Evolutionary conservation across 2,797 vertebrate genomes (phyloP).

Genomic region (Acanthurus tractus): DNA sequence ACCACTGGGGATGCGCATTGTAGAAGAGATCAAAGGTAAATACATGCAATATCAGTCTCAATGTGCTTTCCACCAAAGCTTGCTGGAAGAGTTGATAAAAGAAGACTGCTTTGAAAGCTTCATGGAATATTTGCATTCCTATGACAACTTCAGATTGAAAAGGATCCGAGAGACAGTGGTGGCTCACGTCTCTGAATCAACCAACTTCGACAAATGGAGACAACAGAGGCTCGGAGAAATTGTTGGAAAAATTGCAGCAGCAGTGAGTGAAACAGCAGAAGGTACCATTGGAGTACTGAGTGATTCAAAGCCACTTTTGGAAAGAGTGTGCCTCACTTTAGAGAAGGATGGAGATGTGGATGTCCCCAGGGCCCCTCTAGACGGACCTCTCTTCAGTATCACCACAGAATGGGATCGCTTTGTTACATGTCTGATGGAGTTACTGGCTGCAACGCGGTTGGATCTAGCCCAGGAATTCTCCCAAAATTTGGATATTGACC

Average conservation of each 20-base stretch:
- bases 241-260: slow-evolving; percentile 68
- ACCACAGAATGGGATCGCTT: slow-evolving; percentile 75
- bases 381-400: slow-evolving; percentile 80
- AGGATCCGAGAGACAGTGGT: slow-evolving; percentile 73
- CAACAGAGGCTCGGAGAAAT: slow-evolving; percentile 78
- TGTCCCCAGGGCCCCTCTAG: slow-evolving; percentile 55
- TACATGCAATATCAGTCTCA: slow-evolving; percentile 61
- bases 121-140: slow-evolving; percentile 73
- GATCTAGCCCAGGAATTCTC: slow-evolving; percentile 72
- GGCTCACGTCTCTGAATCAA: slow-evolving; percentile 66
- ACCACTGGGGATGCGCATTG: slow-evolving; percentile 68
- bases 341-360: slow-evolving; percentile 71
- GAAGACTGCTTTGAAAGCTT: slow-evolving; percentile 79
- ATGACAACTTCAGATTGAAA: slow-evolving; percentile 66
- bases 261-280: slow-evolving; percentile 66
- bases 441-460: slow-evolving; percentile 67
- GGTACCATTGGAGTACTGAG: slow-evolving; percentile 50
- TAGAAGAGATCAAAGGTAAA: slow-evolving; percentile 70
- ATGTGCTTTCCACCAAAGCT: slow-evolving; percentile 68
- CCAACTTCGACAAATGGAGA: slow-evolving; percentile 58
- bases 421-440: slow-evolving; percentile 67
- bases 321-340: slow-evolving; percentile 75
- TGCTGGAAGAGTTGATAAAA: slow-evolving; percentile 78
- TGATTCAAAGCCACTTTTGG: slow-evolving; percentile 75
- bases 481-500: slow-evolving; percentile 44